A percentile compares a stretch with the other conserved stretches of the same genome.
These are phyloP conservation scores for Apostichopus californicus DNA, from an alignment of 35 echinoderm and acorn worm species.

Conservation along the genomic window DNA sequence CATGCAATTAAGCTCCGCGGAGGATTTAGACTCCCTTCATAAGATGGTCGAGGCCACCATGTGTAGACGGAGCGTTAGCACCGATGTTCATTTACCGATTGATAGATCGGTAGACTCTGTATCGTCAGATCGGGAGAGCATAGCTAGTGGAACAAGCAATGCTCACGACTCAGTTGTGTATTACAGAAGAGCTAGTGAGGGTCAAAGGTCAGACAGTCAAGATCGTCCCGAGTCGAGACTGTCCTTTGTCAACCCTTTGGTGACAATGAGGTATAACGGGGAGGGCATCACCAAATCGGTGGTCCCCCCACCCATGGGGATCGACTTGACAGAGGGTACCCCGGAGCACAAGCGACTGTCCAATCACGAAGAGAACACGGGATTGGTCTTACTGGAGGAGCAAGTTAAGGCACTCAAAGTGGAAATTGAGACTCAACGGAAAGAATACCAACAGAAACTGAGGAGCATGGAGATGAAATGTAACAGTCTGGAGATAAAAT, in stretches of 20 bases:
- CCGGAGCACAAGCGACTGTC: constrained; percentile 64
- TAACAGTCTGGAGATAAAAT: constrained; percentile 78
- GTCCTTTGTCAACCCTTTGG: constrained; percentile 27
- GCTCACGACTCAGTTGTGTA: neutral
- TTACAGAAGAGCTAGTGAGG: neutral
- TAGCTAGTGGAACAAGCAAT: neutral
- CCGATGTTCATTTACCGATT: neutral
- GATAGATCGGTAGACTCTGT: neutral
- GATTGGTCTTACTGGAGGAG: constrained; percentile 43
- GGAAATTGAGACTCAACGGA: constrained; percentile 73
- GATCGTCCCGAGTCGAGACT: constrained; percentile 3
- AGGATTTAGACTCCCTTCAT: constrained; percentile 29
- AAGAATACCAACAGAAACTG: constrained; percentile 70
- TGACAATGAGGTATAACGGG: neutral
- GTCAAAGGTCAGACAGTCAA: constrained; percentile 8
- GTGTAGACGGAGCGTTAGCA: neutral
- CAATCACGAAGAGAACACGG: neutral
- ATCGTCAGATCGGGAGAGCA: neutral
- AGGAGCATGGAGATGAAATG: constrained; percentile 77
- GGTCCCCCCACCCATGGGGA: constrained; percentile 16
- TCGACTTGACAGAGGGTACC: constrained; percentile 70
- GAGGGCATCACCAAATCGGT: neutral
- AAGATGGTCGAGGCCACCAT: constrained; percentile 42
- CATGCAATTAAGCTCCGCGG: constrained; percentile 32
- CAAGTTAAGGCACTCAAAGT: constrained; percentile 74